These are phyloP conservation scores for Dendronephthya gigantea DNA, from an alignment of 64 coral and sea anemone genomes.

Conservation along the genomic window DNA sequence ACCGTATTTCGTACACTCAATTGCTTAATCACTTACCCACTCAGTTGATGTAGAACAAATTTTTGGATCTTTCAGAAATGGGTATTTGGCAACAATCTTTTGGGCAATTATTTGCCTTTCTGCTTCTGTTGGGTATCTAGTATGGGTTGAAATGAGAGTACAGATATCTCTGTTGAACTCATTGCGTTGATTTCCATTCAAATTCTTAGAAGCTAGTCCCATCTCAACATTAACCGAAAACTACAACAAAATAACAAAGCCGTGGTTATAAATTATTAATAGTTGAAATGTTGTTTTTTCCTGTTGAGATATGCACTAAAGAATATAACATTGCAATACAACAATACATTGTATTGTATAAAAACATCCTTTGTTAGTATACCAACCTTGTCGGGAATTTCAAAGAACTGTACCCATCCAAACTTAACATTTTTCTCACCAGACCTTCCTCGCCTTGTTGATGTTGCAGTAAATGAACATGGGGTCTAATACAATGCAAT, in stretches of 20 bases:
- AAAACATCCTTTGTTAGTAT: not conserved
- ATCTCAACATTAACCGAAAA: constrained; percentile 15
- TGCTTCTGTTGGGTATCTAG: constrained; percentile 22
- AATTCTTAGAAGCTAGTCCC: not conserved
- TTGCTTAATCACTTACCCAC: constrained; percentile 36
- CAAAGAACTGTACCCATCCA: constrained; percentile 17
- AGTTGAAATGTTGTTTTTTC: not conserved
- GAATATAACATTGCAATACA: not conserved
- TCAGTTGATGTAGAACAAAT: constrained; percentile 3
- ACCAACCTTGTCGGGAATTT: constrained; percentile 32
- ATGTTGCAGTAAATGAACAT: not conserved
- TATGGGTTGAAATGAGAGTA: constrained; percentile 15
- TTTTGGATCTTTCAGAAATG: constrained; percentile 24
- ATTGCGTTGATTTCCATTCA: not conserved
- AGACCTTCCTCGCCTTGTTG: constrained; percentile 10
- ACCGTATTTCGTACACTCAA: not conserved
- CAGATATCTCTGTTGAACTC: constrained; percentile 24
- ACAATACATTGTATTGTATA: not conserved
- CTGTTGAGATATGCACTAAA: not conserved
- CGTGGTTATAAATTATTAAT: not conserved
- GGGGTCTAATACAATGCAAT: not conserved
- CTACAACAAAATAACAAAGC: not conserved
- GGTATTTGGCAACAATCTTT: constrained; percentile 15
- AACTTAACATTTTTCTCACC: constrained; percentile 20
- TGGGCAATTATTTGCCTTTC: constrained; percentile 3